Percentiles rank a stretch among this genome's conserved stretches.
Evolutionary conservation across 2,888 invertebrate genomes (phyloP).

Genomic region (Athetis lepigone): DNA sequence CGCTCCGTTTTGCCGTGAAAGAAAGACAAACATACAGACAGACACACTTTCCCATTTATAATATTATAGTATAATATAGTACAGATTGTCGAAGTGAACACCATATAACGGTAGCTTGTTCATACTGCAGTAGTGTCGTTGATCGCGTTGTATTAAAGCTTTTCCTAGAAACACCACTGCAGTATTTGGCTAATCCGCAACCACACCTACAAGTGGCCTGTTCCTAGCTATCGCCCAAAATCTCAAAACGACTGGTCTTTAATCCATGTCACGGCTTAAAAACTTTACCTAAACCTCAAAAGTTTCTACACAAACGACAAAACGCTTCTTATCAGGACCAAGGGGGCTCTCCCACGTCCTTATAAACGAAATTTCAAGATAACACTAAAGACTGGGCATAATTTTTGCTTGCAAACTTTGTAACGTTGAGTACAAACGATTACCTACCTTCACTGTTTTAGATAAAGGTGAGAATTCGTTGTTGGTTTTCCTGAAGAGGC

Average conservation of each 20-base stretch:
- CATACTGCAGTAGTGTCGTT: too few species aligned
- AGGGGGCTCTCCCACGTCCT: conserved; percentile 38
- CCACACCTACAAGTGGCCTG: too few species aligned
- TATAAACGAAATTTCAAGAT: conserved; percentile 45
- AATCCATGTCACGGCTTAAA: conserved; percentile 23
- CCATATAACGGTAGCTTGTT: too few species aligned
- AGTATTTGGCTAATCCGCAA: too few species aligned
- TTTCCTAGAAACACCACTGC: too few species aligned
- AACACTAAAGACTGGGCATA: conserved; percentile 33
- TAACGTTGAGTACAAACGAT: background rate
- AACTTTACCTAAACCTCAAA: conserved; percentile 25
- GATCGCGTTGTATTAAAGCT: too few species aligned
- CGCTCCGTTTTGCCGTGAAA: too few species aligned
- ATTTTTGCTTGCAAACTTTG: conserved; percentile 44
- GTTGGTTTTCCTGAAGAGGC: background rate
- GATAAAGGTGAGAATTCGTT: conserved; percentile 9
- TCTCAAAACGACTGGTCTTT: conserved; percentile 17
- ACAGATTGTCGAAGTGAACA: too few species aligned
- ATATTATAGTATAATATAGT: too few species aligned
- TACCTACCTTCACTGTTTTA: background rate
- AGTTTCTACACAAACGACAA: conserved; percentile 36
- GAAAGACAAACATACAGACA: too few species aligned
- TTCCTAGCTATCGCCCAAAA: conserved; percentile 16
- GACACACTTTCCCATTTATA: too few species aligned
- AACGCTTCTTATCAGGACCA: conserved; percentile 47